phyloP scores from a whole-genome alignment of 1,140 invertebrate genomes.

The Brachionus rubens region DNA sequence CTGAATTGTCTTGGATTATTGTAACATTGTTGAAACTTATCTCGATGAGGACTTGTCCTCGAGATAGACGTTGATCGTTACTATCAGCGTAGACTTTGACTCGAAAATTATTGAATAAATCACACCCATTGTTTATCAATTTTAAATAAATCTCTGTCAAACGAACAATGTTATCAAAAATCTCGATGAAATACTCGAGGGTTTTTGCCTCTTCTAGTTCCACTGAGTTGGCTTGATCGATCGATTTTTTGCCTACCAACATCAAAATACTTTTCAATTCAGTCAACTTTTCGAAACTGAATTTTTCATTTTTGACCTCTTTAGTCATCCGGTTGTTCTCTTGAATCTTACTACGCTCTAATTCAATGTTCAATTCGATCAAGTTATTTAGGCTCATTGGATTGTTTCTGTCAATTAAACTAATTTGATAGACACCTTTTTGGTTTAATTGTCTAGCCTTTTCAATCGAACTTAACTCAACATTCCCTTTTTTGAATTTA shows the following conservation, averaged over 20 bases:
- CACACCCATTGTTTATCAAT: background rate
- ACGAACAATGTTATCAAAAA: conserved; percentile 12
- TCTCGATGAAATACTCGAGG: conserved; percentile 17
- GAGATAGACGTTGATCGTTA: background rate
- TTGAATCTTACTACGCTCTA: too few relatives aligned
- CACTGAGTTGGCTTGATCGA: background rate
- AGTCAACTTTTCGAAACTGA: background rate
- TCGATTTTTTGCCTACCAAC: background rate
- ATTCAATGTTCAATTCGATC: background rate
- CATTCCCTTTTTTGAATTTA: conserved; percentile 53
- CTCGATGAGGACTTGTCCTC: background rate
- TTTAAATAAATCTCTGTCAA: background rate
- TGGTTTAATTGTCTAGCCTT: conserved; percentile 53
- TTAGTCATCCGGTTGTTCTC: background rate
- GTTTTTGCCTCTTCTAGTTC: background rate
- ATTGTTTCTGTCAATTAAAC: background rate
- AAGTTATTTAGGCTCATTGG: background rate
- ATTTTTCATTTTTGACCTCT: background rate
- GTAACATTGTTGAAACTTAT: background rate
- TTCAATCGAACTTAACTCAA: conserved; percentile 53
- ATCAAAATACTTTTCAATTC: conserved; percentile 14
- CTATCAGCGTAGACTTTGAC: background rate
- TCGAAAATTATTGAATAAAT: conserved; percentile 10
- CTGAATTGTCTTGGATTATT: background rate
- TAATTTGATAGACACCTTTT: conserved; percentile 52